These are phyloP conservation scores for Pachyseris speciosa DNA, from an alignment of 64 coral and sea anemone genomes.

Conservation along the genomic window DNA sequence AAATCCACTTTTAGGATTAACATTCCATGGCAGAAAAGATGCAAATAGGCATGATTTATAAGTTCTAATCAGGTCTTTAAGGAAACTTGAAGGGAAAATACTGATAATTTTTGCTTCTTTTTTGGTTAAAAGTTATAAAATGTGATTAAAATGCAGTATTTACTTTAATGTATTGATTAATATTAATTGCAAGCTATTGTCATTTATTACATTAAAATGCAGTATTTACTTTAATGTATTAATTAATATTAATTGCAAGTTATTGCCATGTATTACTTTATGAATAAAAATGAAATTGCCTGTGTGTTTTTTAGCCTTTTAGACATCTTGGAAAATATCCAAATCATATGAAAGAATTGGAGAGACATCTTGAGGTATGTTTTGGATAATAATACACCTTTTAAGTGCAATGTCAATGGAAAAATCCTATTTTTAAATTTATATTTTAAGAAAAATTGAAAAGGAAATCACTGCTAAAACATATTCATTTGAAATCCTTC, in stretches of 20 bases:
- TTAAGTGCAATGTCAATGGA: not conserved
- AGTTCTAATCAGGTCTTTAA: no score
- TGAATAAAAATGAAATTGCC: not conserved
- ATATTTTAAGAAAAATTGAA: no score
- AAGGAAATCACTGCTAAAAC: no score
- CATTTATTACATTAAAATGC: not conserved
- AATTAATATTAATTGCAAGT: constrained; percentile 21
- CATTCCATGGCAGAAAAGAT: not conserved
- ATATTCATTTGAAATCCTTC: no score
- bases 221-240: not conserved
- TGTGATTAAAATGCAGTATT: not conserved
- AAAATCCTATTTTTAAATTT: no score
- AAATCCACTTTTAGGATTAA: constrained; percentile 27
- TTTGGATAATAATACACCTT: not conserved
- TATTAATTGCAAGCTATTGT: constrained; percentile 23
- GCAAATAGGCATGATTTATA: not conserved
- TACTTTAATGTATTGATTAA: not conserved
- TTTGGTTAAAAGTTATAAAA: no score
- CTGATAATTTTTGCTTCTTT: no score
- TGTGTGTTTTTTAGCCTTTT: constrained; percentile 73
- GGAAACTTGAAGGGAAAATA: no score
- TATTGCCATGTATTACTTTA: not conserved
- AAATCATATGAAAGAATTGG: constrained; percentile 94
- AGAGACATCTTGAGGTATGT: constrained; percentile 93
- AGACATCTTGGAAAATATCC: constrained; percentile 97